Evolutionary conservation across 2,888 invertebrate species (phyloP).

Genomic region (Andrena haemorrhoa): DNA sequence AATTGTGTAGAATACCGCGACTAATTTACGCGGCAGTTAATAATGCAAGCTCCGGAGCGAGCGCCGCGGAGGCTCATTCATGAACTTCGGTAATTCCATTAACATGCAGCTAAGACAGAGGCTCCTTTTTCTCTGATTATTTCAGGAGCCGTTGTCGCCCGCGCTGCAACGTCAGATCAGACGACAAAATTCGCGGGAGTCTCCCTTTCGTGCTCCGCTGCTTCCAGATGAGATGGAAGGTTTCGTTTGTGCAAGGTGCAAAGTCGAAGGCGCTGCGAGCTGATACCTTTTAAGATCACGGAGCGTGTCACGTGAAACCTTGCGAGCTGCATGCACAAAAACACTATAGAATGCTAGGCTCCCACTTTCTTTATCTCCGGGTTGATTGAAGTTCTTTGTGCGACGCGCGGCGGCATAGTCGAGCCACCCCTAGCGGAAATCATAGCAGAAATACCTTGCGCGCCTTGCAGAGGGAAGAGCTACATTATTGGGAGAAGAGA

Average conservation of each 20-base stretch:
- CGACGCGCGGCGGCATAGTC: no score
- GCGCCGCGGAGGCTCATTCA: background rate
- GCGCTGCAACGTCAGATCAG: background rate
- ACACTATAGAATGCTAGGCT: background rate
- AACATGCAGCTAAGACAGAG: conserved; percentile 9
- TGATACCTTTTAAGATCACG: background rate
- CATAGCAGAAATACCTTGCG: no score
- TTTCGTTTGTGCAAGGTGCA: background rate
- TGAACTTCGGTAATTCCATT: conserved; percentile 38
- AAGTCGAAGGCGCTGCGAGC: background rate
- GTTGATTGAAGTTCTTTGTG: no score
- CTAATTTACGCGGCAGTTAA: conserved; percentile 30
- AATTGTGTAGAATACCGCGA: conserved; percentile 9
- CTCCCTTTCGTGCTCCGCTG: background rate
- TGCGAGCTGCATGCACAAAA: background rate
- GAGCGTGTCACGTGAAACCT: background rate
- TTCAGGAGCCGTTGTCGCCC: background rate
- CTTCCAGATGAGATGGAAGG: background rate
- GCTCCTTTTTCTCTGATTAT: conserved; percentile 6
- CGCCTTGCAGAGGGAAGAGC: background rate
- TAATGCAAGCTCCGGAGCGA: conserved; percentile 11
- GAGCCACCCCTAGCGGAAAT: no score
- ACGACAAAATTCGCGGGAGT: background rate
- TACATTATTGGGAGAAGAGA: background rate
- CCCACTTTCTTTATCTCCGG: no score